Base-by-base conservation (phyloP, 2,113 vertebrate genomes). In the Hippopotamus amphibius region DNA sequence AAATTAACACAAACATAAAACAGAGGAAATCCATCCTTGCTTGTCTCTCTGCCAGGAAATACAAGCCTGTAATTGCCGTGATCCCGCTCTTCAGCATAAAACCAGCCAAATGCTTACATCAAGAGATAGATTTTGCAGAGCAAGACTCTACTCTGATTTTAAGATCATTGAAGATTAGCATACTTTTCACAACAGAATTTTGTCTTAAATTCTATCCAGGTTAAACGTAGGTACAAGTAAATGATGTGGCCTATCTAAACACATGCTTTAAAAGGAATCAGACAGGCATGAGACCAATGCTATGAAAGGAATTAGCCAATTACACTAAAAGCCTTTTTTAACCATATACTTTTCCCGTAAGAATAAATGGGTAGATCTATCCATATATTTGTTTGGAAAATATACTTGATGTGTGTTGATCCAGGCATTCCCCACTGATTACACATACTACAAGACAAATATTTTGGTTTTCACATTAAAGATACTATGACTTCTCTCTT, bases 1-100 rank as follows among this genome's bases (percentile, higher is more conserved):
- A 98, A 98, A 98, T 97, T 97, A 97, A 97, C 95, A 96, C 55
- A 79, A 97, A 96, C 95, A 96, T 82, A 95, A 97, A 97, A 94
- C 96, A 97, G 81, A 93, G 93, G 90, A 97, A 98, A 98, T 97
- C 92, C 96, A 96, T 96, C 71, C 85, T 90, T 84, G 53, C 66
- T 93, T 94, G 93, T 97, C 89, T 93, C 59, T 79, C 71, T 97
- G 86, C 95, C 96, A 97, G 95, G 93, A 96, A 98, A 98, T 33
- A 95, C 84, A 97, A 97, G 69, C 19, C 85, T 87, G 13, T 87
- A 97, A 96, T 95, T 97, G 97, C 95, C 92, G 88, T 80, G 72
- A 97, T 82, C 48, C 76, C 77, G 17, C 74, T 97, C 68, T 97
- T 97, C 96, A 93, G 83, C 87, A 95, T 93, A 96, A 97, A 97